Evolutionary conservation across 2,113 vertebrate species (phyloP).

Genomic region (Polypterus senegalus): DNA sequence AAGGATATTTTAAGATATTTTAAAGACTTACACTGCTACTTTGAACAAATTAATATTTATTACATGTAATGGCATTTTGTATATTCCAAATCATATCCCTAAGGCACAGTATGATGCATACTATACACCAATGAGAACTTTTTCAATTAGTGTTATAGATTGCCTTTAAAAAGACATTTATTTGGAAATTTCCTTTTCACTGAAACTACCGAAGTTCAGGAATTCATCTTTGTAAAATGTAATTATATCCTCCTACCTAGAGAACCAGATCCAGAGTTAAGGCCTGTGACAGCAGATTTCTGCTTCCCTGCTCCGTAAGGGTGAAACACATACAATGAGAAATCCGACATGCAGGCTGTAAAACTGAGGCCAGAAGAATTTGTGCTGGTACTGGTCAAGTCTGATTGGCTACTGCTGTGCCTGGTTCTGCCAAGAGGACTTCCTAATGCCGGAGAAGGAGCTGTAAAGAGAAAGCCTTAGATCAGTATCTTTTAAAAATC

Average conservation of each 20-base stretch:
- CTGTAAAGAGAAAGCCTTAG: conserved; percentile 34
- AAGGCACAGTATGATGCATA: too few relatives aligned
- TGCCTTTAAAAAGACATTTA: too few relatives aligned
- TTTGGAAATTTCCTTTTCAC: too few relatives aligned
- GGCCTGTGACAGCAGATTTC: conserved; percentile 74
- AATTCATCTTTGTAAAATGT: background rate
- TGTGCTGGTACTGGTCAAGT: conserved; percentile 68
- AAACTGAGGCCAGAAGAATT: conserved; percentile 93
- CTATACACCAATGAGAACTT: too few relatives aligned
- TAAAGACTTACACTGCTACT: too few relatives aligned
- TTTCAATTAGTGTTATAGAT: too few relatives aligned
- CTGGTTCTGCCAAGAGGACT: conserved; percentile 82
- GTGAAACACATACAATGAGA: conserved; percentile 93
- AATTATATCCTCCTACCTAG: conserved; percentile 52
- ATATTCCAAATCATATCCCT: too few relatives aligned
- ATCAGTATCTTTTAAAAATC: too few relatives aligned
- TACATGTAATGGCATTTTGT: too few relatives aligned
- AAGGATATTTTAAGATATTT: too few relatives aligned
- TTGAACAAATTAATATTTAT: too few relatives aligned
- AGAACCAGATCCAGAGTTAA: conserved; percentile 68
- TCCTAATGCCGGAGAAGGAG: conserved; percentile 63
- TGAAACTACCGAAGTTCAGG: too few relatives aligned
- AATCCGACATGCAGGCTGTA: conserved; percentile 96
- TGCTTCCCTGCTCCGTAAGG: conserved; percentile 95
- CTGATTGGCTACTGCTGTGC: conserved; percentile 93